These are phyloP conservation scores for Papilio elwesi DNA, from an alignment of 2,888 invertebrate genomes.

Conservation along the genomic window DNA sequence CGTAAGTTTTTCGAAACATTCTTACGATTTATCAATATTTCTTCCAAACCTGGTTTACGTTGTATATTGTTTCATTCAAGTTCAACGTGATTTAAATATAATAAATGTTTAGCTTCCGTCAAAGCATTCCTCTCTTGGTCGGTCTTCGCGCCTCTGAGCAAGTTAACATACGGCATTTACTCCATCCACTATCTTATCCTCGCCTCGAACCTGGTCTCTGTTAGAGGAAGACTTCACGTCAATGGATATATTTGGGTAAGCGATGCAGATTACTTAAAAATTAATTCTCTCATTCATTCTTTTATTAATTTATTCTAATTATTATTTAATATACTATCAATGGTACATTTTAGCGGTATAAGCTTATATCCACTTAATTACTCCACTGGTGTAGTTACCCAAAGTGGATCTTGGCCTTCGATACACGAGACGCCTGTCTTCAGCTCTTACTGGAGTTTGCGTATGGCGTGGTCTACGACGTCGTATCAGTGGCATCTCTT, in stretches of 20 bases:
- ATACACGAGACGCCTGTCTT: too few species aligned
- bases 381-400: too few species aligned
- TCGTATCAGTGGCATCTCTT: too few species aligned
- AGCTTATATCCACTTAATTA: not conserved
- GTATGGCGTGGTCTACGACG: too few species aligned
- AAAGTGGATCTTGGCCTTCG: too few species aligned
- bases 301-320: not conserved
- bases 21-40: not conserved
- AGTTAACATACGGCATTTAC: conserved; percentile 36
- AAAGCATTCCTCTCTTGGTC: conserved; percentile 34
- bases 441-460: too few species aligned
- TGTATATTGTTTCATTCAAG: not conserved
- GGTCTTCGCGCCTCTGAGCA: conserved; percentile 27
- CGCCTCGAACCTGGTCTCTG: not conserved
- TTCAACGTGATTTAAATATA: not conserved
- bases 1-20: conserved; percentile 49
- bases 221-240: conserved; percentile 8
- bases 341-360: too few species aligned
- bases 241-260: conserved; percentile 20
- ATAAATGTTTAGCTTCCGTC: conserved; percentile 38
- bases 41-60: not conserved
- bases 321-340: too few species aligned
- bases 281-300: not conserved
- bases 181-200: conserved; percentile 19
- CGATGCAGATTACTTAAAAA: not conserved